phyloP scores from a whole-genome alignment of 2,888 invertebrate genomes.

The Cylindroiulus punctatus region DNA sequence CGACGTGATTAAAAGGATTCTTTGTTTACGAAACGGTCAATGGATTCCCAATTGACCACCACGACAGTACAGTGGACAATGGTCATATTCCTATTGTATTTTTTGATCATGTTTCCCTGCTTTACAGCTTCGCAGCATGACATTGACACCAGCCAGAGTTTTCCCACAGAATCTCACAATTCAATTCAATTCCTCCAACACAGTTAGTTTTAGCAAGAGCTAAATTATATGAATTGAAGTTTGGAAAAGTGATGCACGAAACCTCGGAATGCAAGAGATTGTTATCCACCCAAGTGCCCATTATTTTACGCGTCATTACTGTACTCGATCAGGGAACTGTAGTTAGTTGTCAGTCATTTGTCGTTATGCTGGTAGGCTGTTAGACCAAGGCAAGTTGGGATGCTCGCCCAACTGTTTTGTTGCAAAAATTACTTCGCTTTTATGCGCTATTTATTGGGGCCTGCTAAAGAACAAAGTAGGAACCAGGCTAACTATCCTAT shows the following conservation, averaged over 20 bases:
- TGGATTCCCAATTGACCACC: not conserved
- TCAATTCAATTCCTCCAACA: too few relatives aligned
- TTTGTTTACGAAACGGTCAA: not conserved
- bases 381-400: not conserved
- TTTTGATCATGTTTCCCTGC: too few relatives aligned
- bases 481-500: constrained; percentile 11
- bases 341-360: constrained; percentile 12
- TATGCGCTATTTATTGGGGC: constrained; percentile 35
- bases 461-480: constrained; percentile 23
- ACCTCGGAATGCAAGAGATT: too few relatives aligned
- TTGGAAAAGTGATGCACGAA: too few relatives aligned
- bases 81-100: too few relatives aligned
- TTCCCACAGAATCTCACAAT: too few relatives aligned
- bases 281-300: not conserved
- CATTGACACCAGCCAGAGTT: too few relatives aligned
- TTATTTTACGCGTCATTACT: not conserved
- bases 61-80: too few relatives aligned
- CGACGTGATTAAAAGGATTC: not conserved
- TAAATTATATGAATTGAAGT: too few relatives aligned
- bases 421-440: constrained; percentile 40
- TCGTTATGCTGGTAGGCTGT: constrained; percentile 22
- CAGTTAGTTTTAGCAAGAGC: too few relatives aligned
- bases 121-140: too few relatives aligned
- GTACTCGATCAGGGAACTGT: not conserved
- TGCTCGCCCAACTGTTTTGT: not conserved